Percentiles rank a stretch among this genome's conserved stretches.
Conservation (phyloP, 2,797 vertebrate genomes). For the Parauchenoglanis punctatus region DNA sequence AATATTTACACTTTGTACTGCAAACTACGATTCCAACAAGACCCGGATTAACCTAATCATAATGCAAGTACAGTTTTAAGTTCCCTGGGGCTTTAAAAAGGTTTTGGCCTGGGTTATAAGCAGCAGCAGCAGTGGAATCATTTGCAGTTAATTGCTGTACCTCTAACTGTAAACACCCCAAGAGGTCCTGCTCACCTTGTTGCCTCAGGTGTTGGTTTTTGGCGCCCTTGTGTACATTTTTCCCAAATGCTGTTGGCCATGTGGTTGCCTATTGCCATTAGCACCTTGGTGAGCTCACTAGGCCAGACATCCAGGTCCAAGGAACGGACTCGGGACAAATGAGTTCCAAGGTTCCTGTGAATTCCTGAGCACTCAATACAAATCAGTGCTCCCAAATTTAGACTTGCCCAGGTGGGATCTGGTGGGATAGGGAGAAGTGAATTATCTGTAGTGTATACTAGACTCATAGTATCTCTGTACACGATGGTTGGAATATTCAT, state of each 20-base stretch:
- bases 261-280: conserved; percentile 91
- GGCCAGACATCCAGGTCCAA: conserved; percentile 95
- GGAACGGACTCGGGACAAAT: conserved; percentile 92
- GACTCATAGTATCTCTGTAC: not conserved
- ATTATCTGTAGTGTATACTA: not conserved
- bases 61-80: not conserved
- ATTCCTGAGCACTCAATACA: conserved; percentile 97
- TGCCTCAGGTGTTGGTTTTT: conserved; percentile 84
- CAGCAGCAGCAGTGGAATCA: not conserved
- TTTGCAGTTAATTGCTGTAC: not conserved
- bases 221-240: conserved; percentile 83
- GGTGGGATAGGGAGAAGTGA: conserved; percentile 61
- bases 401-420: conserved; percentile 95
- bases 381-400: conserved; percentile 93
- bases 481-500: not conserved
- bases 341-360: conserved; percentile 93
- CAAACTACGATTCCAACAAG: not conserved
- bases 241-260: conserved; percentile 94
- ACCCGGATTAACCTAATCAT: not conserved
- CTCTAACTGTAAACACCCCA: not conserved
- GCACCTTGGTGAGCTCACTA: conserved; percentile 89
- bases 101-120: not conserved
- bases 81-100: not conserved
- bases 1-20: not conserved
- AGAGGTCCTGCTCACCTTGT: conserved; percentile 78